Conservation (phyloP, 2,797 vertebrate species). For the Phoebastria nigripes region DNA sequence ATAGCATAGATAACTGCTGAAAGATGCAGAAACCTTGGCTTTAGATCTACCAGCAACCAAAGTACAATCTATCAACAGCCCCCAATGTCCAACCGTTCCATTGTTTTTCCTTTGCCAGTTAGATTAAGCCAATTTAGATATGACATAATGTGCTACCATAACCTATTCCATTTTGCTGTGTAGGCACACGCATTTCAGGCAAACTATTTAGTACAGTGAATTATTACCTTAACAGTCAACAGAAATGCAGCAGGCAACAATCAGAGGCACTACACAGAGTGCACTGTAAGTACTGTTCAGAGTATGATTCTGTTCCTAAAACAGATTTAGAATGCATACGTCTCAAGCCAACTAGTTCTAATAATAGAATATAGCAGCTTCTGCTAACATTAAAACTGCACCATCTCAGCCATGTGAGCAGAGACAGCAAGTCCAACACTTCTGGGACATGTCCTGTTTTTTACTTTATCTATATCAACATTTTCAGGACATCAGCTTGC, state of each 20-base stretch:
- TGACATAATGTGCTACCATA: background rate
- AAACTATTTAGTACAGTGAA: background rate
- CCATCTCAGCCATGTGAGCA: background rate
- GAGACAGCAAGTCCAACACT: background rate
- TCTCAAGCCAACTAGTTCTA: background rate
- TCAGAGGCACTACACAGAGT: background rate
- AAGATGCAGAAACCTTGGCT: background rate
- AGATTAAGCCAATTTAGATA: background rate
- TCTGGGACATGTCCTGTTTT: background rate
- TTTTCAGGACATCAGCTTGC: slow-evolving; percentile 5
- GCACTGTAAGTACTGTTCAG: background rate
- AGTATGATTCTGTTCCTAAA: background rate
- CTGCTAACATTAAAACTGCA: background rate
- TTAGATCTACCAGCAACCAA: background rate
- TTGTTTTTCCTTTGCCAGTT: background rate
- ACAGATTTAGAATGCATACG: background rate
- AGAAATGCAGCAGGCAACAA: background rate
- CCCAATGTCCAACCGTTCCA: background rate
- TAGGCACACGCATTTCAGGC: background rate
- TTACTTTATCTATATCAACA: slow-evolving; percentile 1
- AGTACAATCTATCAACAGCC: background rate
- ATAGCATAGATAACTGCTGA: accelerated
- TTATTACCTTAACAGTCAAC: background rate
- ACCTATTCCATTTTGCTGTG: background rate
- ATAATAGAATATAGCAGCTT: slow-evolving; percentile 13